Base-by-base conservation (phyloP, 2,888 invertebrate species). In the Chloroclystis v-ata region DNA sequence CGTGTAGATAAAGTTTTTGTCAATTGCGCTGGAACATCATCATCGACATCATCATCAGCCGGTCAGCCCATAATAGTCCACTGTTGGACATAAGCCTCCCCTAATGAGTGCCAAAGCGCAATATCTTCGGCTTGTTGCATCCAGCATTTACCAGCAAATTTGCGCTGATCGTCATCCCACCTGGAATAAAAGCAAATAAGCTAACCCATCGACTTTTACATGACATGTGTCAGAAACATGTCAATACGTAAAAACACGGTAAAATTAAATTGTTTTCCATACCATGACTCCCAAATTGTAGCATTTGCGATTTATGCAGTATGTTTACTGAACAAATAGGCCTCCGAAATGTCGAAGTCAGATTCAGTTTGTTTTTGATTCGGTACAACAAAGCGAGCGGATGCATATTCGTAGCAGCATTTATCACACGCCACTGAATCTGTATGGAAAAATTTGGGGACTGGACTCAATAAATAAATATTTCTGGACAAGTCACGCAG, bases 361-460 rank as follows among this genome's bases (percentile, higher is more conserved):
- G 59, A 47, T 54, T n/a, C 63, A 65, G 70, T 76, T 78, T 76
- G 75, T 81, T 79, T 78, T 75, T 73, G 76, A 79, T 79, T 80
- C 69, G 63, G 69, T 65, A 64, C 74, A 73, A 75, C 77, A 80
- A 80, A 76, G 74, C 74, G 74, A 54, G 61, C 65, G 60, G 61
- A 68, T 63, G 67, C 61, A 60, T 61, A 65, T 63, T 64, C 59
- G 69, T 67, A 67, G 65, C 66, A 65, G 64, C 60, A 68, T 80
- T 80, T 76, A 78, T 76, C 65, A 74, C 72, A 73, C 76, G 70
- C 72, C 73, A 72, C 53, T 72, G 76, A 52, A 42, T 68, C 26
- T 29, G 11, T 16, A 47, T 51, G 37, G 44, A 28, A 54, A 44
- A 25, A 47, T 44, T 30, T 40, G 28, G 24, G 37, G n/a, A 24